These are phyloP conservation scores for Thereva unica DNA, from an alignment of 2,888 invertebrate genomes.

Conservation along the genomic window DNA sequence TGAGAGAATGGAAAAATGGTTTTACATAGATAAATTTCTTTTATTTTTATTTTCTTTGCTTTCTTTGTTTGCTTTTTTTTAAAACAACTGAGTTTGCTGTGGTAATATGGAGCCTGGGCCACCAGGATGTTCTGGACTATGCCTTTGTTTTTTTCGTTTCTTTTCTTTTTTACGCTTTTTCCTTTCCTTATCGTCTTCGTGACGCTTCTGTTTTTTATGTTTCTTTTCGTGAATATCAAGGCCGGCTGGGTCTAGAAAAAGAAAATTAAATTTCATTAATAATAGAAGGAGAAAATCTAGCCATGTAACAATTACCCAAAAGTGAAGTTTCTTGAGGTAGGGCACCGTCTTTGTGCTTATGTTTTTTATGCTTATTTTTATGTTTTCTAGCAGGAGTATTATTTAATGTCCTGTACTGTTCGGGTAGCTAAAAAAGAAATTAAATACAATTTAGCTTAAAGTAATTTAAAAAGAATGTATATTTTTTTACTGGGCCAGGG, in stretches of 20 bases:
- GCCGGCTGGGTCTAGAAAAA: slow-evolving; percentile 62
- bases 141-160: slow-evolving; percentile 92
- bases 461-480: neutral
- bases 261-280: neutral
- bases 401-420: slow-evolving; percentile 92
- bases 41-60: neutral
- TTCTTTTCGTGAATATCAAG: slow-evolving; percentile 91
- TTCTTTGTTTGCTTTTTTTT: slow-evolving; percentile 25
- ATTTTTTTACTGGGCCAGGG: slow-evolving; percentile 73
- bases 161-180: slow-evolving; percentile 95
- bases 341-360: slow-evolving; percentile 87
- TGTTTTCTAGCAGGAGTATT: slow-evolving; percentile 91
- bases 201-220: slow-evolving; percentile 91
- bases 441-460: slow-evolving; percentile 6
- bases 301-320: slow-evolving; percentile 62
- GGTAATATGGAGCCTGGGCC: slow-evolving; percentile 49
- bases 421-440: slow-evolving; percentile 73
- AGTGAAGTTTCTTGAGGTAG: slow-evolving; percentile 76
- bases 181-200: slow-evolving; percentile 90
- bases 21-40: too few species aligned
- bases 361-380: slow-evolving; percentile 94
- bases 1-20: too few species aligned
- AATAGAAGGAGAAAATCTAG: neutral
- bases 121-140: slow-evolving; percentile 81
- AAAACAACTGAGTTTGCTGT: slow-evolving; percentile 49